Evolutionary conservation across 2,113 vertebrate genomes (phyloP).

Genomic region (Eretmochelys imbricata): DNA sequence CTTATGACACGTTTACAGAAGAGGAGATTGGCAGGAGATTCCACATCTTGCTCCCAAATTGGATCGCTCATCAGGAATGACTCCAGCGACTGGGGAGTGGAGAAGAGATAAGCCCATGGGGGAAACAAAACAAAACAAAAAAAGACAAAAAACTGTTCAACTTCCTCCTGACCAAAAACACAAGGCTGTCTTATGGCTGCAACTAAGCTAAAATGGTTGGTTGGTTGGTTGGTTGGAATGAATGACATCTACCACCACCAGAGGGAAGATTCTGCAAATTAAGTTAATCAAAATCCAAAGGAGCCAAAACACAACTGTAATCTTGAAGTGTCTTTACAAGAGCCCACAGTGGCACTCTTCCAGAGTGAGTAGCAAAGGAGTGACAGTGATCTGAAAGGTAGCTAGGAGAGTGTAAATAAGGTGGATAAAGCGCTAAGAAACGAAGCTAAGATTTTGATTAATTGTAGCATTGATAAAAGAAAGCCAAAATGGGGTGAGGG

Average conservation of each 20-base stretch:
- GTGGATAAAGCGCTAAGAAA: rapidly evolving
- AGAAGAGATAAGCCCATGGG: background rate
- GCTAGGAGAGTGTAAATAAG: rapidly evolving
- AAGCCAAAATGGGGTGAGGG: background rate
- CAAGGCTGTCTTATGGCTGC: rapidly evolving
- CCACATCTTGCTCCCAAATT: conserved; percentile 4
- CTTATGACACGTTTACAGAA: background rate
- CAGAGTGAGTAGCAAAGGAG: rapidly evolving
- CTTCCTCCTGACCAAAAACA: rapidly evolving
- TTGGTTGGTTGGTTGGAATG: too few species aligned
- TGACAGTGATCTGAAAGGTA: rapidly evolving
- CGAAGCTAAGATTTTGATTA: rapidly evolving
- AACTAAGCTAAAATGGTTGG: rapidly evolving
- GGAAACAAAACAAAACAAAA: too few species aligned
- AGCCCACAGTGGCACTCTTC: background rate
- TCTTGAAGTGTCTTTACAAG: background rate
- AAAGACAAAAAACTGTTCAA: background rate
- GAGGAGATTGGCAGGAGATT: conserved; percentile 24
- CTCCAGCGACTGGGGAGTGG: conserved; percentile 8
- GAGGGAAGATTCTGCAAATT: background rate
- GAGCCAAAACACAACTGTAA: background rate
- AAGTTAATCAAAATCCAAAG: background rate
- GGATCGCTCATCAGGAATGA: background rate
- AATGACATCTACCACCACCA: background rate
- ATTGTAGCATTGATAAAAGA: background rate